phyloP scores from a whole-genome alignment of 2,113 vertebrate species.

The Larimichthys polyactis region DNA sequence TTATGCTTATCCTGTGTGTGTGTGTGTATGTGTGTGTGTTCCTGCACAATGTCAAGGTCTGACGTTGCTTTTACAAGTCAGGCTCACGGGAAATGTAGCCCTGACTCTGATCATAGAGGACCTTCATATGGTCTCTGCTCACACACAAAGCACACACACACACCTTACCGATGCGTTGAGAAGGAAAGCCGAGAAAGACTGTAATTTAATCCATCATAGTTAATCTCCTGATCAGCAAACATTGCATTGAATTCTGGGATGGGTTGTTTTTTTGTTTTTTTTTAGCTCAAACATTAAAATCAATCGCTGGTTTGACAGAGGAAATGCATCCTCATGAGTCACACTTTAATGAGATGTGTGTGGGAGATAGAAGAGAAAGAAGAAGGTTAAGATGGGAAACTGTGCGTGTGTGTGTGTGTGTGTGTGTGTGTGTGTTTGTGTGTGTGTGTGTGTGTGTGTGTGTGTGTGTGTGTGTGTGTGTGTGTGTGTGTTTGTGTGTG shows the following conservation, averaged over 20 bases:
- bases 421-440: too few relatives aligned
- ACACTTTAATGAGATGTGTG: slow-evolving; percentile 56
- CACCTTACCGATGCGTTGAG: neutral
- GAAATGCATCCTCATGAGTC: slow-evolving; percentile 37
- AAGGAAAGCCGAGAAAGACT: neutral
- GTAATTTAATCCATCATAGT: slow-evolving; percentile 19
- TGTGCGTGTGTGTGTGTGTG: slow-evolving; percentile 17
- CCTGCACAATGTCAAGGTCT: slow-evolving; percentile 48
- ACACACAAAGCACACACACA: slow-evolving; percentile 20
- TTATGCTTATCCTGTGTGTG: neutral
- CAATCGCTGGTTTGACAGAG: neutral
- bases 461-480: too few relatives aligned
- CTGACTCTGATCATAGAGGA: slow-evolving; percentile 27
- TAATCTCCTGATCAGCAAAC: slow-evolving; percentile 22
- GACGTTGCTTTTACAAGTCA: slow-evolving; percentile 25
- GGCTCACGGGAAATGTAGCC: slow-evolving; percentile 42
- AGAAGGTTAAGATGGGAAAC: slow-evolving; percentile 8
- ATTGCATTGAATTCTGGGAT: slow-evolving; percentile 13
- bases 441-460: too few relatives aligned
- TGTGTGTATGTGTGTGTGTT: neutral
- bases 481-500: too few relatives aligned
- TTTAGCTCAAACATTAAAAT: slow-evolving; percentile 6
- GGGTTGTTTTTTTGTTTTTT: neutral
- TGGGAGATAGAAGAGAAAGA: slow-evolving; percentile 30
- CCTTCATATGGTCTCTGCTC: slow-evolving; percentile 21